These are phyloP conservation scores for Bufotes viridis DNA, from an alignment of 2,797 vertebrate species.

Conservation along the genomic window DNA sequence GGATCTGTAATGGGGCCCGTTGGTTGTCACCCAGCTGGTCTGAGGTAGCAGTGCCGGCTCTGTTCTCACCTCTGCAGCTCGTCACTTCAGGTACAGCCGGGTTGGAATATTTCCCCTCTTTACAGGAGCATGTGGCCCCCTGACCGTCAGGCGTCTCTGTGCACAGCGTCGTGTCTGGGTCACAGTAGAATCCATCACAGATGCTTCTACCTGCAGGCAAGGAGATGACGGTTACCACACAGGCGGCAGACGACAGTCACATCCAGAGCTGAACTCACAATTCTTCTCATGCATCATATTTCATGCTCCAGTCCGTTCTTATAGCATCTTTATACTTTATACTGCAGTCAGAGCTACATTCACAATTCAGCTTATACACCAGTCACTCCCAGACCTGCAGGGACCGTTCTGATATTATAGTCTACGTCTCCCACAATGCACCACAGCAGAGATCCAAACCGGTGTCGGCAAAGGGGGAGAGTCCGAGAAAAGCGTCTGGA, in stretches of 20 bases:
- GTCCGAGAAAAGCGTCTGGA: neutral
- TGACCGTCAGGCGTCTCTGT: fast-evolving
- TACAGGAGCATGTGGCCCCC: constrained; percentile 61
- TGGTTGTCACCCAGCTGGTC: neutral
- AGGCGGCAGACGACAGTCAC: neutral
- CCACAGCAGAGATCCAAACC: neutral
- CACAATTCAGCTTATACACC: too few relatives aligned
- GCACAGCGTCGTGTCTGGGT: fast-evolving
- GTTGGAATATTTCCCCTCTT: fast-evolving
- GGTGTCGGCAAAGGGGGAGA: neutral
- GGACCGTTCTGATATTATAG: too few relatives aligned
- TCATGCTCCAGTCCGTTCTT: too few relatives aligned
- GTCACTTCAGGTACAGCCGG: neutral
- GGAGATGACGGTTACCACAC: neutral
- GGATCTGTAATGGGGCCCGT: neutral
- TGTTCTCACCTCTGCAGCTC: constrained; percentile 36
- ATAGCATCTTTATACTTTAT: too few relatives aligned
- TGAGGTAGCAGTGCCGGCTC: neutral
- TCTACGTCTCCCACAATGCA: neutral
- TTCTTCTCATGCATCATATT: neutral
- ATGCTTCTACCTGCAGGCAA: neutral
- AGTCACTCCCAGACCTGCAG: too few relatives aligned
- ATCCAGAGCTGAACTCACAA: neutral
- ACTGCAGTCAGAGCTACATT: too few relatives aligned
- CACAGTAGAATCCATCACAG: constrained; percentile 55